Percentiles rank a stretch among this genome's conserved stretches.
These are phyloP conservation scores for Zophobas atratus DNA, from an alignment of 1,140 invertebrate species.

Conservation along the genomic window DNA sequence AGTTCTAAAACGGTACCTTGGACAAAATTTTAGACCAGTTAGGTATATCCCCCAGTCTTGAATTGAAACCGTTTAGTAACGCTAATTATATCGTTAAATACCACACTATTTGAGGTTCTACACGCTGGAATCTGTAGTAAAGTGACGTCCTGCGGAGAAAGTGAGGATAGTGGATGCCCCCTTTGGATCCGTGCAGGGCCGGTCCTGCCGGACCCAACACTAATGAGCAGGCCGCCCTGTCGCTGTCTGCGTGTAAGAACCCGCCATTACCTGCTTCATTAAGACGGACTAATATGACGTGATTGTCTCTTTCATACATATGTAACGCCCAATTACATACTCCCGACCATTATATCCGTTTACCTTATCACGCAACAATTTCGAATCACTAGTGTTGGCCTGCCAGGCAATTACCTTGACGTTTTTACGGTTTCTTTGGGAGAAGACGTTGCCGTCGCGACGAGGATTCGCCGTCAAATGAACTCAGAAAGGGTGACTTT, in stretches of 20 bases:
- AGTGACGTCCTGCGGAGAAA: background rate
- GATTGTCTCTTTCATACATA: slow-evolving; percentile 61
- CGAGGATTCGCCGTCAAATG: background rate
- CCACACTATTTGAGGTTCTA: no score
- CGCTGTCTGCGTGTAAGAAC: slow-evolving; percentile 57
- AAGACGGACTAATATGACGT: slow-evolving; percentile 63
- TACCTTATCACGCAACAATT: slow-evolving; percentile 60
- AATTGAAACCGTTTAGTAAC: no score
- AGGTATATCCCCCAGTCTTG: no score
- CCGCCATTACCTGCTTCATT: slow-evolving; percentile 63
- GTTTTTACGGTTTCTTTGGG: slow-evolving; percentile 25
- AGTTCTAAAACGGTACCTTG: no score
- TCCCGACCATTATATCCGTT: slow-evolving; percentile 60
- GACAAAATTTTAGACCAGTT: no score
- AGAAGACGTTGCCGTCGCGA: slow-evolving; percentile 14
- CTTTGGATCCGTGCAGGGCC: slow-evolving; percentile 10
- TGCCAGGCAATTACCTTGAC: slow-evolving; percentile 12
- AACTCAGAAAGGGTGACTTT: no score
- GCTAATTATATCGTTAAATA: no score
- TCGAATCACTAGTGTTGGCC: slow-evolving; percentile 38
- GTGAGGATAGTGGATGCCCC: background rate
- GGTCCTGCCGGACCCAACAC: slow-evolving; percentile 44
- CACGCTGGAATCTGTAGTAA: no score
- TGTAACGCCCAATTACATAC: slow-evolving; percentile 61
- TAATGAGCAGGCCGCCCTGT: slow-evolving; percentile 58